Conservation (phyloP, 1,140 invertebrate species). For the Brachionus manjavacas region DNA sequence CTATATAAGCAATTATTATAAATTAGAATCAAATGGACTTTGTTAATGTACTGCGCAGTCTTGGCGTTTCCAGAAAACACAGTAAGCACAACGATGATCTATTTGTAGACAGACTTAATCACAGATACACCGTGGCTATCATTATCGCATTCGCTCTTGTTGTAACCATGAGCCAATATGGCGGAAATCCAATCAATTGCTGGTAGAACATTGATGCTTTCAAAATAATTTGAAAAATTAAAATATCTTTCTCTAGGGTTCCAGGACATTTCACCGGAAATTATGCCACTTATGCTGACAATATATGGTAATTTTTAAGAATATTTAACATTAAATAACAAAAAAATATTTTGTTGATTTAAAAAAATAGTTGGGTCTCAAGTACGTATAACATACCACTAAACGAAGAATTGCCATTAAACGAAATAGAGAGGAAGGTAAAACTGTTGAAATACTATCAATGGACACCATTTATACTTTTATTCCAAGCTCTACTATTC, state of each 20-base stretch:
- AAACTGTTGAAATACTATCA: conserved; percentile 60
- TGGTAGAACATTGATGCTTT: conserved; percentile 45
- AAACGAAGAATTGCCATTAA: conserved; percentile 12
- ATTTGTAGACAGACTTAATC: conserved; percentile 61
- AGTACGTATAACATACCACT: conserved; percentile 45
- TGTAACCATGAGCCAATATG: background rate
- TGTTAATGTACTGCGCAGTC: background rate
- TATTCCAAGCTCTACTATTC: conserved; percentile 61
- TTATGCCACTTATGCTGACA: conserved; percentile 58
- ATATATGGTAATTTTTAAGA: conserved; percentile 47
- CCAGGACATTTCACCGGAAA: conserved; percentile 58
- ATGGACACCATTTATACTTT: conserved; percentile 62
- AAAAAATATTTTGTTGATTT: background rate
- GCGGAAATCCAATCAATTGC: conserved; percentile 58
- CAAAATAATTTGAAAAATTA: background rate
- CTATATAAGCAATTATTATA: background rate
- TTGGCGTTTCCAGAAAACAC: conserved; percentile 27
- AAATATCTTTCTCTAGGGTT: conserved; percentile 31
- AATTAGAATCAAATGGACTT: conserved; percentile 1
- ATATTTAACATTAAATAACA: background rate
- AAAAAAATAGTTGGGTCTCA: conserved; percentile 48
- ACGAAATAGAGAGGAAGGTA: conserved; percentile 14
- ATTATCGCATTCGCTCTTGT: conserved; percentile 45
- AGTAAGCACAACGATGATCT: conserved; percentile 58
- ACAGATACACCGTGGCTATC: conserved; percentile 60